A percentile compares a stretch with the other conserved stretches of the same genome.
These are phyloP conservation scores for Gortyna flavago DNA, from an alignment of 2,888 invertebrate genomes.

Conservation along the genomic window DNA sequence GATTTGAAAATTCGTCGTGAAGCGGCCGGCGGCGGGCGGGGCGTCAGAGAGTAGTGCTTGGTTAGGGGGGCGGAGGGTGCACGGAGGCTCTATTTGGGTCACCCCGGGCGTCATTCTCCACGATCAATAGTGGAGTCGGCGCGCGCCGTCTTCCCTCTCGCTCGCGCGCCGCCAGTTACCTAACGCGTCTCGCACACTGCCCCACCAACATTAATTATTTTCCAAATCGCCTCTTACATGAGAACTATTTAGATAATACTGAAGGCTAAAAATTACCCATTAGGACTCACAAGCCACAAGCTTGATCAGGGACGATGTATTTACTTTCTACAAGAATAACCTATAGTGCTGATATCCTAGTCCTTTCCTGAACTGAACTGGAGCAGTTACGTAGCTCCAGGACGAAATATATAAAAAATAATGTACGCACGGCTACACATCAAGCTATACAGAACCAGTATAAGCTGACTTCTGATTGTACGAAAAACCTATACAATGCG, in stretches of 20 bases:
- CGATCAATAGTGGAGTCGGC: slow-evolving; percentile 88
- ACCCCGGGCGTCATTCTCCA: slow-evolving; percentile 89
- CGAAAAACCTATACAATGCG: no score
- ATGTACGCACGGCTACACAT: no score
- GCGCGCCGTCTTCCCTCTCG: slow-evolving; percentile 85
- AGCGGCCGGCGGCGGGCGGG: slow-evolving; percentile 80
- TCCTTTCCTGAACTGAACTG: slow-evolving; percentile 63
- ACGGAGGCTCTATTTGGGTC: slow-evolving; percentile 90
- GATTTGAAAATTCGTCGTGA: slow-evolving; percentile 89
- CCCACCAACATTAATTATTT: slow-evolving; percentile 87
- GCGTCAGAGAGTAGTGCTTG: slow-evolving; percentile 73
- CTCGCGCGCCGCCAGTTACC: slow-evolving; percentile 85
- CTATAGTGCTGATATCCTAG: slow-evolving; percentile 53
- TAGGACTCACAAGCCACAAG: slow-evolving; percentile 36
- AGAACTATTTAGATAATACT: slow-evolving; percentile 75
- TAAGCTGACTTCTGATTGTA: no score
- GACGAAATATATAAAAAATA: slow-evolving; percentile 72
- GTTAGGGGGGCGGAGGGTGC: slow-evolving; percentile 79
- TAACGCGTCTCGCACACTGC: slow-evolving; percentile 86
- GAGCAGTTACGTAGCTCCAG: slow-evolving; percentile 74
- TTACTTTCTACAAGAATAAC: slow-evolving; percentile 21
- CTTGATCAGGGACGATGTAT: slow-evolving; percentile 46
- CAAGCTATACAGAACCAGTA: no score
- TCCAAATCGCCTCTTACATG: slow-evolving; percentile 79
- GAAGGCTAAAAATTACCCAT: slow-evolving; percentile 64